phyloP scores from a whole-genome alignment of 2,888 invertebrate species.

The Caenorhabditis macrosperma region DNA sequence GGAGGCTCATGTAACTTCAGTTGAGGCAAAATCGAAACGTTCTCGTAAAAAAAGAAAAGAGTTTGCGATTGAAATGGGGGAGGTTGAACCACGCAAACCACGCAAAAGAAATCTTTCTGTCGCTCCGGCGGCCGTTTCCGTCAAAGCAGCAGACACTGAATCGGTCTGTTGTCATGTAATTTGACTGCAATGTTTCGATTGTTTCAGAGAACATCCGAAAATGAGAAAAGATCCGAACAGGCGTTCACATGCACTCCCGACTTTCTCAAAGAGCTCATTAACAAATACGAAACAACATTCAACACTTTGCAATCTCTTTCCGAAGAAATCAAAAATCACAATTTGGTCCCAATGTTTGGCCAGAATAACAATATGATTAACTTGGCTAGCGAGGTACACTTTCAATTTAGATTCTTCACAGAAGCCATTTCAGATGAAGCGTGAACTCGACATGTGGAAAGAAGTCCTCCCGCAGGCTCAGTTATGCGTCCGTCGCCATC shows the following conservation, averaged over 20 bases:
- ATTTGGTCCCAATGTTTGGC: background rate
- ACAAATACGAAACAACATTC: background rate
- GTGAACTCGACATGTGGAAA: background rate
- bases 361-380: background rate
- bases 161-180: no score
- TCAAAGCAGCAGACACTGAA: no score
- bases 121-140: no score
- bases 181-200: no score
- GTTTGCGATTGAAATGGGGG: background rate
- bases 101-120: background rate
- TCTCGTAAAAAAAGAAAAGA: background rate
- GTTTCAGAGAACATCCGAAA: no score
- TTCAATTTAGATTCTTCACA: background rate
- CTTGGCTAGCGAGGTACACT: constrained; percentile 42
- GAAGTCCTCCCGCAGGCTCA: background rate
- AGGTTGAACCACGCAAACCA: background rate
- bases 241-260: no score
- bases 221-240: no score
- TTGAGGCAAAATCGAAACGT: background rate
- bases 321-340: background rate
- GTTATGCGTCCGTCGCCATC: no score
- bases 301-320: background rate
- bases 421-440: background rate
- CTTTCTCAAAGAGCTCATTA: background rate
- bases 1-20: background rate